phyloP scores from a whole-genome alignment of 2,797 vertebrate species.

The Paramormyrops hopkinsi region DNA sequence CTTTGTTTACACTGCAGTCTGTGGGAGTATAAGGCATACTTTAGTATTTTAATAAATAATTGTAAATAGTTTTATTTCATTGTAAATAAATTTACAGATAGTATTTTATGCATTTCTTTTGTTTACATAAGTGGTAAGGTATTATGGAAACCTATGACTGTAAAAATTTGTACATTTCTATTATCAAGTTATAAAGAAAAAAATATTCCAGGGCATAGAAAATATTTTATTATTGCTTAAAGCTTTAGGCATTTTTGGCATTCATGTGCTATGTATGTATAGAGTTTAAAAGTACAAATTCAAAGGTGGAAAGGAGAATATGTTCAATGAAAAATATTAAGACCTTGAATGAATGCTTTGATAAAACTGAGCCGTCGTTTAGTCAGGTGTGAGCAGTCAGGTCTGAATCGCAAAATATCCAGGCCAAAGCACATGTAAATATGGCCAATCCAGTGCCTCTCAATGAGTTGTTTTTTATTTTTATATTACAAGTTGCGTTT shows the following conservation, averaged over 20 bases:
- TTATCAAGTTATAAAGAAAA: constrained; percentile 8
- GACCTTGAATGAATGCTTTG: neutral
- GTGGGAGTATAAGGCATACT: neutral
- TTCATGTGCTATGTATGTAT: constrained; percentile 9
- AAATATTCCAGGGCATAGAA: neutral
- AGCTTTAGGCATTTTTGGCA: neutral
- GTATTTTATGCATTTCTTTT: constrained; percentile 43
- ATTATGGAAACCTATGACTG: constrained; percentile 18
- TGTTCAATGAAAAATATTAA: neutral
- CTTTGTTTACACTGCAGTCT: constrained; percentile 3
- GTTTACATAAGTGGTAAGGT: constrained; percentile 45
- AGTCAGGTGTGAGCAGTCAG: neutral
- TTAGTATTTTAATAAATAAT: constrained; percentile 3
- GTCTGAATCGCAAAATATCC: neutral
- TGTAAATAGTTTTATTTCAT: constrained; percentile 35
- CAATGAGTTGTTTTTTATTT: constrained; percentile 2
- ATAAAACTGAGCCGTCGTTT: constrained; percentile 7
- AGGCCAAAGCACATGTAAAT: neutral
- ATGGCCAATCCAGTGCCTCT: neutral
- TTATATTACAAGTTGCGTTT: neutral
- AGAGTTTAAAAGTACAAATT: neutral
- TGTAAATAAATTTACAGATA: constrained; percentile 47
- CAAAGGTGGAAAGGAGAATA: neutral
- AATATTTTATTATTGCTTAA: constrained; percentile 22
- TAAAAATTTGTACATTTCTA: constrained; percentile 8